Evolutionary conservation across 2,113 vertebrate species (phyloP).

Genomic region (Pteropus alecto): DNA sequence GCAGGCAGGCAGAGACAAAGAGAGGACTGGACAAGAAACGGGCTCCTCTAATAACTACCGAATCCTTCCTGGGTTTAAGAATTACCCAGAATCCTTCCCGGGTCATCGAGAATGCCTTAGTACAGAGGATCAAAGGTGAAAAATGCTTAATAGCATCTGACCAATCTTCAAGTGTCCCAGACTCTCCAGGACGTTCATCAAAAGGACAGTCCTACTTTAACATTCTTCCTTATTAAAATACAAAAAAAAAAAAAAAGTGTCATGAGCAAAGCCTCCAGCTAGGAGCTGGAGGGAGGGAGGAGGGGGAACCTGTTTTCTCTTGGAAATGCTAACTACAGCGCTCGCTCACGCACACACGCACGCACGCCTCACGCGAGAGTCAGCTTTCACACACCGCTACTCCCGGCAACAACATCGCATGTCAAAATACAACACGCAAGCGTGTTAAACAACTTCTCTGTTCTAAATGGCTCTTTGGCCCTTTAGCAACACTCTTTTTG

Average conservation of each 20-base stretch:
- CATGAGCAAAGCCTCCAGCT: not conserved
- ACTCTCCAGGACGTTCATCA: not conserved
- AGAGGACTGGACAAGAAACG: not conserved
- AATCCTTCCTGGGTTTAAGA: not conserved
- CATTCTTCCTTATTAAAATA: constrained; percentile 37
- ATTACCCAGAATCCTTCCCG: not conserved
- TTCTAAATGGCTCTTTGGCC: not conserved
- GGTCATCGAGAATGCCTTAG: constrained; percentile 18
- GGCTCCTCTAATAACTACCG: not conserved
- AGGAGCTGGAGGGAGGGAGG: not conserved
- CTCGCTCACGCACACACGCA: not conserved
- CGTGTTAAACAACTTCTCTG: not conserved
- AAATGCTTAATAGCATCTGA: not conserved
- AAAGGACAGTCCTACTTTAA: constrained; percentile 20
- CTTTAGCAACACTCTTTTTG: not conserved
- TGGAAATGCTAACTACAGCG: constrained; percentile 43
- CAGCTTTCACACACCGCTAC: not conserved
- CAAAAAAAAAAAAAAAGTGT: not conserved
- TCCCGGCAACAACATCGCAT: not conserved
- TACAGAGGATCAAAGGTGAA: constrained; percentile 22
- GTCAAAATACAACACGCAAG: not conserved
- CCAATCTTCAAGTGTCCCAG: not conserved
- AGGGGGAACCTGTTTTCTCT: not conserved
- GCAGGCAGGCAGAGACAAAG: not conserved
- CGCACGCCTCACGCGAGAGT: not conserved